Evolutionary conservation across 2,113 vertebrate species (phyloP).

Genomic region (Lepus americanus): DNA sequence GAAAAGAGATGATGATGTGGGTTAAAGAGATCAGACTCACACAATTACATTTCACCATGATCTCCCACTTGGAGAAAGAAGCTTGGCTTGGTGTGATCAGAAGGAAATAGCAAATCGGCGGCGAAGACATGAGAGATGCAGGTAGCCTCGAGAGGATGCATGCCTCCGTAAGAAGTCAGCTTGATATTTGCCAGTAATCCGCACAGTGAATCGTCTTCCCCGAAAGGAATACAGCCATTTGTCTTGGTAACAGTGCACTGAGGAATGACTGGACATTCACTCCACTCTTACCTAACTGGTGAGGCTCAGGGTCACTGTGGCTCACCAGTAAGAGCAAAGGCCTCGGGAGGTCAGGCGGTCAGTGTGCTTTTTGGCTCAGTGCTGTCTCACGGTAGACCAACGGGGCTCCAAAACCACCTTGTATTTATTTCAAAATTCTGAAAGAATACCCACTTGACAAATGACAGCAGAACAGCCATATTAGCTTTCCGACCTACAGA

Average conservation of each 20-base stretch:
- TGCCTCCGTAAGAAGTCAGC: not conserved
- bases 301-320: not conserved
- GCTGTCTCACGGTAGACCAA: not conserved
- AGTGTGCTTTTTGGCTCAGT: not conserved
- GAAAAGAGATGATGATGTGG: not conserved
- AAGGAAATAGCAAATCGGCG: not conserved
- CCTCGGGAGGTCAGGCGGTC: not conserved
- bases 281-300: not conserved
- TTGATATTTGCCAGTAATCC: not conserved
- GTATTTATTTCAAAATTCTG: slow-evolving; percentile 46
- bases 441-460: not conserved
- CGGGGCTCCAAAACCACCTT: not conserved
- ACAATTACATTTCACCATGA: not conserved
- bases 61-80: not conserved
- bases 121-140: not conserved
- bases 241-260: not conserved
- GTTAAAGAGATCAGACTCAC: not conserved
- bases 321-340: not conserved
- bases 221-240: not conserved
- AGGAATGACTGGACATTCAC: not conserved
- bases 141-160: not conserved
- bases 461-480: not conserved
- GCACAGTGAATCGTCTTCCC: slow-evolving; percentile 12
- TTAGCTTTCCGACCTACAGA: not conserved
- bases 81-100: not conserved